phyloP scores from a whole-genome alignment of 1,140 invertebrate genomes.

The Vanessa atalanta region DNA sequence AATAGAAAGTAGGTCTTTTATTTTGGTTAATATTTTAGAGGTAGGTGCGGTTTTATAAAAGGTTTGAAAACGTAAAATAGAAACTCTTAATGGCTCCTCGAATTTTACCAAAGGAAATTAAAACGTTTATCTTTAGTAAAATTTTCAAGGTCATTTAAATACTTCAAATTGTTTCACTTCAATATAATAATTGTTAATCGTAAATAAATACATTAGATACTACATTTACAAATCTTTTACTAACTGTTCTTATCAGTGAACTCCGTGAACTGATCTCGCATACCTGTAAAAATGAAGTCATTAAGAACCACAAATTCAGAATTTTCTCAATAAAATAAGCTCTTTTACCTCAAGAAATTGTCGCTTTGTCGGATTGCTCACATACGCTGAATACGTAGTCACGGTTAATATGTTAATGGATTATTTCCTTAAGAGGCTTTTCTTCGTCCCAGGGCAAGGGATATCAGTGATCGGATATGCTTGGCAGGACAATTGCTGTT shows the following conservation, averaged over 20 bases:
- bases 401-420: constrained; percentile 62
- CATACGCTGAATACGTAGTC: constrained; percentile 54
- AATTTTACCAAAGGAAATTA: too few species aligned
- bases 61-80: too few species aligned
- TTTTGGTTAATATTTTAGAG: too few species aligned
- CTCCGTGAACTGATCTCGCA: neutral
- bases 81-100: too few species aligned
- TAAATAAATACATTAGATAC: neutral
- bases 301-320: constrained; percentile 2
- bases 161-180: too few species aligned
- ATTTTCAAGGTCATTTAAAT: too few species aligned
- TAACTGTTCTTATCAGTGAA: neutral
- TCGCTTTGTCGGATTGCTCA: constrained; percentile 46
- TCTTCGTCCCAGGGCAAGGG: constrained; percentile 24
- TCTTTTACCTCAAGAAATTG: constrained; percentile 58
- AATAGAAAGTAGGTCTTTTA: too few species aligned
- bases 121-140: too few species aligned
- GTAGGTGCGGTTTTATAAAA: too few species aligned
- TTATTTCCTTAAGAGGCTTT: constrained; percentile 47
- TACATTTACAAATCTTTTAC: neutral
- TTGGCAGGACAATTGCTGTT: constrained; percentile 55
- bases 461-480: constrained; percentile 30
- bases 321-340: constrained; percentile 36
- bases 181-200: too few species aligned
- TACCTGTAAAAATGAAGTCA: neutral